Base-by-base conservation (phyloP, 2,113 vertebrate genomes). In the Alouatta palliata region DNA sequence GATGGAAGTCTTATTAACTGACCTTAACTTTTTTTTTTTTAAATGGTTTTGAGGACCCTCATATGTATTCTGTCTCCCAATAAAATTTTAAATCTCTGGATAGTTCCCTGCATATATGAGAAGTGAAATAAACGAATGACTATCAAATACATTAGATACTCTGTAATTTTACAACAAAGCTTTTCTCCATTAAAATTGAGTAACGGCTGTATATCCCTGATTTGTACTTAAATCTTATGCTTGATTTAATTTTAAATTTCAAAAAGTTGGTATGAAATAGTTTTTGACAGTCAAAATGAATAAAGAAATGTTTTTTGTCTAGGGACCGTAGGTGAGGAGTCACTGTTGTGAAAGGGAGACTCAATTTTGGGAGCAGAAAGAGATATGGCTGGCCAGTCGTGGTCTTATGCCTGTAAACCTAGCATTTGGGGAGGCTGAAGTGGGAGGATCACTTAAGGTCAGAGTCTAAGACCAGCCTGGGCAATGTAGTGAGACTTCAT, bases 221-320 rank as follows among this genome's bases (percentile, higher is more conserved):
- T 23, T 91, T 37, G 35, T 87, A 76, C 93, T 93, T 25, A n/a
- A 97, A 75, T 64, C 64, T 80, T 54, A 79, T 92, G 8, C 43
- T 66, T 43, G 30, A 82, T 88, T 91, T 17, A 25, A 87, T 77
- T 91, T 95, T 20, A 47, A 77, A 71, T 79, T 88, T 79, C 64
- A 64, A 88, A 76, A 90, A 93, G 43, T 58, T 56, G 32, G 77
- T 95, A 47, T 40, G 30, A 87, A 73, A 47, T 54, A 84, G 61
- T 54, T 87, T 87, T 81, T 93, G 25, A 81, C 40, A 81, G 81
- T 76, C 54, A 49, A 81, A 94, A 85, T 32, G 3, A 68, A 87
- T 56, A 40, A 71, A 13, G 61, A 32, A 64, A 32, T 30, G 61
- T 64, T 64, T 64, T 64, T 64, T 32, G 27, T 64, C 61, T 32